phyloP scores from a whole-genome alignment of 2,113 vertebrate species.

The Bambusicola thoracicus region DNA sequence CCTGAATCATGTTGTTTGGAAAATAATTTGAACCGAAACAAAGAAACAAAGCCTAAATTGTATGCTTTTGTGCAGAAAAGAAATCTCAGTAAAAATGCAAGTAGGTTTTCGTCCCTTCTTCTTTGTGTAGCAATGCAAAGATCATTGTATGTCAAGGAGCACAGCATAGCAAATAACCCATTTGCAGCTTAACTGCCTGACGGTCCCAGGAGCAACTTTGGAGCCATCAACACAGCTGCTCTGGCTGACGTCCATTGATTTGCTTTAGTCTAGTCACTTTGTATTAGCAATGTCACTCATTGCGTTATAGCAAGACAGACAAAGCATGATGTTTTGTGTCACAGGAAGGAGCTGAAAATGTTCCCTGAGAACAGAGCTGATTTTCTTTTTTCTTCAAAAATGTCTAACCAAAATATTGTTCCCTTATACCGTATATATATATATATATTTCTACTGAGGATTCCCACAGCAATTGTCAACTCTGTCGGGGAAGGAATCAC shows the following conservation, averaged over 20 bases:
- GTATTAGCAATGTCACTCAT: not conserved
- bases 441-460: not conserved
- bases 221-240: not conserved
- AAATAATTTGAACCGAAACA: constrained; percentile 49
- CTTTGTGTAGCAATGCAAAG: not conserved
- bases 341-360: not conserved
- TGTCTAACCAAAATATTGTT: not conserved
- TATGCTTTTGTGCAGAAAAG: not conserved
- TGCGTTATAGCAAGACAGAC: not conserved
- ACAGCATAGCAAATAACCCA: not conserved
- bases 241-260: not conserved
- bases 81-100: not conserved
- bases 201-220: constrained; percentile 1
- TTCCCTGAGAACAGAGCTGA: not conserved
- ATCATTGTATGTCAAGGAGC: not conserved
- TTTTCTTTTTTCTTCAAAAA: not conserved
- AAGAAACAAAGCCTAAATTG: constrained; percentile 4
- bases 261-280: constrained; percentile 15
- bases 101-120: not conserved
- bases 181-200: constrained; percentile 13
- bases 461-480: not conserved
- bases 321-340: not conserved
- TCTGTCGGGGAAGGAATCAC: not conserved
- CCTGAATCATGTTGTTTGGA: constrained; percentile 26
- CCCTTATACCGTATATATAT: not conserved